Conservation (phyloP, 2,888 invertebrate genomes). For the Cataglyphis livida region DNA sequence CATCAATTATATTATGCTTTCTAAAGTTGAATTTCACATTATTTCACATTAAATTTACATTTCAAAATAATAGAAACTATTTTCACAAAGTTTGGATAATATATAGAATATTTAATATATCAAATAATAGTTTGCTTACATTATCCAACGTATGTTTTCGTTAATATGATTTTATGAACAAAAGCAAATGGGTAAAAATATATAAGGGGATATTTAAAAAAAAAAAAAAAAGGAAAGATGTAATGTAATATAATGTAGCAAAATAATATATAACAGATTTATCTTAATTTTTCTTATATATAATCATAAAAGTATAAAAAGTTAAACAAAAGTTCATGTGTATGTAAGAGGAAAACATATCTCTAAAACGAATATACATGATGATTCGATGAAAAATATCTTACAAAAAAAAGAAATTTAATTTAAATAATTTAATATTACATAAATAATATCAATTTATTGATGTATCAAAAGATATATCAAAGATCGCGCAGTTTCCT, state of each 20-base stretch:
- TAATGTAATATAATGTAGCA: not conserved
- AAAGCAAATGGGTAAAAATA: not conserved
- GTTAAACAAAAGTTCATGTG: conserved; percentile 1
- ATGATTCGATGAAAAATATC: not conserved
- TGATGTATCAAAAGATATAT: not conserved
- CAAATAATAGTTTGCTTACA: conserved; percentile 17
- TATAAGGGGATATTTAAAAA: not conserved
- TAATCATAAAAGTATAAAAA: conserved; percentile 17
- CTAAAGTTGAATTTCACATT: conserved; percentile 13
- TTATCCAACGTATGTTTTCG: not conserved
- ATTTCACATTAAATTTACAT: conserved; percentile 46
- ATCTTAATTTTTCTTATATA: not conserved
- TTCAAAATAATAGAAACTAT: conserved; percentile 22
- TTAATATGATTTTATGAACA: conserved; percentile 1
- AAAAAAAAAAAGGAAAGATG: not conserved
- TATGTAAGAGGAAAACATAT: conserved; percentile 20
- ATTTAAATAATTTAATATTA: conserved; percentile 14
- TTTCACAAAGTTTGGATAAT: conserved; percentile 26
- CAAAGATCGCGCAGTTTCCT: not conserved
- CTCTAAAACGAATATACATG: not conserved
- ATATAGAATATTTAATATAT: conserved; percentile 36
- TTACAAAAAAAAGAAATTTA: conserved; percentile 13
- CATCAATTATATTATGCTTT: not conserved
- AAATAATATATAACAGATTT: conserved; percentile 23
- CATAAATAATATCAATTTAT: not conserved